Evolutionary conservation across 2,888 invertebrate species (phyloP).

Genomic region (Ochropleura plecta): DNA sequence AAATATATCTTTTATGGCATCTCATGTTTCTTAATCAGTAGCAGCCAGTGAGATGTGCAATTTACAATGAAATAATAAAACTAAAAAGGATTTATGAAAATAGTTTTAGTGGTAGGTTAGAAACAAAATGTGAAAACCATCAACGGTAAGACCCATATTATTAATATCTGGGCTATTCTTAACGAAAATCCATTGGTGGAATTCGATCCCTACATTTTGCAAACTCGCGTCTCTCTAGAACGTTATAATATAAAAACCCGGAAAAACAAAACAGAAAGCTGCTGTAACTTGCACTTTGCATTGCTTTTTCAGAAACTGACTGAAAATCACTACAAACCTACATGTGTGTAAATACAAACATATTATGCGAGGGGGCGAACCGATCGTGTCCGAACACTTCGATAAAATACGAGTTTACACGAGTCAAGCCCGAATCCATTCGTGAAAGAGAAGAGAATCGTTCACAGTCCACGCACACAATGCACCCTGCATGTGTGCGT

Average conservation of each 20-base stretch:
- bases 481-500: constrained; percentile 46
- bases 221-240: background rate
- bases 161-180: background rate
- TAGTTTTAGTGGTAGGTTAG: background rate
- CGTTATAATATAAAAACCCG: too few relatives aligned
- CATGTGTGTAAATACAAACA: background rate
- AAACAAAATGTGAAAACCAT: background rate
- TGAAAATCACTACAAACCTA: constrained; percentile 1
- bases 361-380: background rate
- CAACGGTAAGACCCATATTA: background rate
- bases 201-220: background rate
- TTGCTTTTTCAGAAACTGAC: constrained; percentile 2
- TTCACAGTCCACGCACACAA: constrained; percentile 50
- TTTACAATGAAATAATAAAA: background rate
- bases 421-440: constrained; percentile 29
- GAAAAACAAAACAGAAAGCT: background rate
- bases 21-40: background rate
- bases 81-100: constrained; percentile 7
- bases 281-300: background rate
- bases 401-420: constrained; percentile 32
- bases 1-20: constrained; percentile 12
- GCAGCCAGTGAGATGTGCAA: background rate
- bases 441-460: constrained; percentile 43
- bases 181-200: background rate
- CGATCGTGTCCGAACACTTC: constrained; percentile 21